Evolutionary conservation across 2,113 vertebrate species (phyloP).

Genomic region (Syrrhaptes paradoxus): DNA sequence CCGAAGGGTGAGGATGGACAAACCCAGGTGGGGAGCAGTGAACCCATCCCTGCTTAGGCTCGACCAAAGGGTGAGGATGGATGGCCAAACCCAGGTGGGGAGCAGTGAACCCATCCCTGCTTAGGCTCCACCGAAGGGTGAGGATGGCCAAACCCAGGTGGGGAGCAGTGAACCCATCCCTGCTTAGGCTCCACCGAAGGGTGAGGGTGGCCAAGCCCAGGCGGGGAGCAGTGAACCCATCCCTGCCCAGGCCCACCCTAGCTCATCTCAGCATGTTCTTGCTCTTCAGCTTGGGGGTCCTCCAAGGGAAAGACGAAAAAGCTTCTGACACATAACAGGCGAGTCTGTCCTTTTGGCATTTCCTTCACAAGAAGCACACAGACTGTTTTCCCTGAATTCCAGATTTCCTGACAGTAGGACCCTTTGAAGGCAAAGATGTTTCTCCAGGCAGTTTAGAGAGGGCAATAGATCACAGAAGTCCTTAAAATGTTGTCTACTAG

Average conservation of each 20-base stretch:
- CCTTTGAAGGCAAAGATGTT: not conserved
- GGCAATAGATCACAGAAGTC: not conserved
- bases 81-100: not conserved
- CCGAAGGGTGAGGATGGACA: not conserved
- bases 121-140: not conserved
- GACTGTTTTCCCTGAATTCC: not conserved
- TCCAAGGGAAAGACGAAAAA: not conserved
- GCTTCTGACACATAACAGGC: not conserved
- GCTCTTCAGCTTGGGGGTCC: not conserved
- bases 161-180: not conserved
- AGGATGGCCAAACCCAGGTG: not conserved
- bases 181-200: not conserved
- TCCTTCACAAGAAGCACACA: not conserved
- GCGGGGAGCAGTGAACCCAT: not conserved
- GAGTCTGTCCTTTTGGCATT: not conserved
- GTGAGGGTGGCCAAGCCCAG: not conserved
- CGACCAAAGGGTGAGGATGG: fast-evolving
- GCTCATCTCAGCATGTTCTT: fast-evolving
- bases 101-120: not conserved
- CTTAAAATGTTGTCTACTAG: not conserved
- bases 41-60: not conserved
- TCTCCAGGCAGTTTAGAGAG: not conserved
- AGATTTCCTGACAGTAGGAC: not conserved
- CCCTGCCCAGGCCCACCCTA: not conserved
- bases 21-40: not conserved